Evolutionary conservation across 30 jellyfish, hydroid and myxozoan genomes (phyloP).

Genomic region (Aurelia coerulea): DNA sequence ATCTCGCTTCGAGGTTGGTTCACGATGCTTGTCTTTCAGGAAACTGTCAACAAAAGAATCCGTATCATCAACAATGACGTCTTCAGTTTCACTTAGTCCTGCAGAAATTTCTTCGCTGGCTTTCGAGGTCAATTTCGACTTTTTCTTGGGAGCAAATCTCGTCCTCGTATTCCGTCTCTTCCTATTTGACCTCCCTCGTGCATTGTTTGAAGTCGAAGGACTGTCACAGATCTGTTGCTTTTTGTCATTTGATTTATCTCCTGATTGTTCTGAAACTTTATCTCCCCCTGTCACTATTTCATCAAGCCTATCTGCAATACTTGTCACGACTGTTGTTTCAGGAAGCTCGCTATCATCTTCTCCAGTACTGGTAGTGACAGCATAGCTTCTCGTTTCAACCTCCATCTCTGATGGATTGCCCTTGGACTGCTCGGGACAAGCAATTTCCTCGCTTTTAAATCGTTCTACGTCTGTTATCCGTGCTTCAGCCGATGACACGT

Average conservation of each 20-base stretch:
- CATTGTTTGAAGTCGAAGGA: not conserved
- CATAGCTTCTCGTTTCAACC: not conserved
- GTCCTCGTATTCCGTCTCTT: slow-evolving; percentile 8
- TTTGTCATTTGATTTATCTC: not conserved
- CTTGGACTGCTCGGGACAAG: not conserved
- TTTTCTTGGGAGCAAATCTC: slow-evolving; percentile 27
- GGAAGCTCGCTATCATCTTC: not conserved
- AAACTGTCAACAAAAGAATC: not conserved
- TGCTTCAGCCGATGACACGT: not conserved
- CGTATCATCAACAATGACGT: not conserved
- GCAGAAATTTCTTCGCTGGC: not conserved
- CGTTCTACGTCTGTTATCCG: not conserved
- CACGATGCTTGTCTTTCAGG: not conserved
- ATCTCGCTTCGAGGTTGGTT: slow-evolving; percentile 13
- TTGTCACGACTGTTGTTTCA: not conserved
- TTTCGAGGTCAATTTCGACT: not conserved
- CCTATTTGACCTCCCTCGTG: not conserved
- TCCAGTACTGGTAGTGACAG: not conserved
- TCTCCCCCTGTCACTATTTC: not conserved
- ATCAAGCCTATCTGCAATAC: not conserved
- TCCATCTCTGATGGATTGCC: not conserved
- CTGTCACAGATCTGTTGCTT: not conserved
- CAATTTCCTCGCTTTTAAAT: not conserved
- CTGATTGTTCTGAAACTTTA: not conserved
- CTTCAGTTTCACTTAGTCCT: not conserved